Conservation (phyloP, 35 echinoderm and acorn worm genomes). For the Ophiothrix spiculata region DNA sequence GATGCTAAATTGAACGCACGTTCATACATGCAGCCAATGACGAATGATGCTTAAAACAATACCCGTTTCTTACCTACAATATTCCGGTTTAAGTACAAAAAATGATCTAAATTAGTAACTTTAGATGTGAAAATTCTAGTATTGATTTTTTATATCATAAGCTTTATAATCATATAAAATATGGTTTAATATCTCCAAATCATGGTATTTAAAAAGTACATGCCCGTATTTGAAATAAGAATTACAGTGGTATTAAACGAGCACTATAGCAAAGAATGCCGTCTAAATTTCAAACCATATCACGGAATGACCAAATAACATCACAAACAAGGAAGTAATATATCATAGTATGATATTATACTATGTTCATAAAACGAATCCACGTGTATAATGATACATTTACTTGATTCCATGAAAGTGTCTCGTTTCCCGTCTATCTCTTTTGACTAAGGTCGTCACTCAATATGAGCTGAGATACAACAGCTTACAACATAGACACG, state of each 20-base stretch:
- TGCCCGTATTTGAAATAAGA: neutral
- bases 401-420: neutral
- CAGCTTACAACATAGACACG: neutral
- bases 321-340: neutral
- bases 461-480: neutral
- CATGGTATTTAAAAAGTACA: neutral
- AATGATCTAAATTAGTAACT: neutral
- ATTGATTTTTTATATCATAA: neutral
- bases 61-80: neutral
- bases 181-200: neutral
- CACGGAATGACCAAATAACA: neutral
- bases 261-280: neutral
- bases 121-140: neutral
- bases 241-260: neutral
- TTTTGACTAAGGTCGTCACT: neutral
- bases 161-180: neutral
- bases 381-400: neutral
- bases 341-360: neutral
- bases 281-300: neutral
- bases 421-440: neutral
- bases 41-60: neutral
- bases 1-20: neutral
- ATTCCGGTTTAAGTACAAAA: neutral
- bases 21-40: neutral
- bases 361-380: neutral